Base-by-base conservation (phyloP, 2,113 vertebrate species). In the Gymnocephalus cernua region DNA sequence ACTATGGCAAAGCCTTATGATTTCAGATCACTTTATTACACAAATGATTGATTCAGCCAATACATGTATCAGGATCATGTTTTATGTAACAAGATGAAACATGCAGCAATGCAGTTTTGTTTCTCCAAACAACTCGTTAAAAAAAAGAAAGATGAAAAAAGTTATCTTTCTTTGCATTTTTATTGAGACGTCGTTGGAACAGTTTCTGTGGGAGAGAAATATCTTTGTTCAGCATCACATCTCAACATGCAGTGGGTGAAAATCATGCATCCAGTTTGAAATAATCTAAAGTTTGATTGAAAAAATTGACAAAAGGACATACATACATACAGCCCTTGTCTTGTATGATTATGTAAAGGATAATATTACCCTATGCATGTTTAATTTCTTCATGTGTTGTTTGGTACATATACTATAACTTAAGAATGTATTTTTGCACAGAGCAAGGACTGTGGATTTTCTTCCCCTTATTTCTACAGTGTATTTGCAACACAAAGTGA, bases 191-290 rank as follows among this genome's bases (percentile, higher is more conserved):
- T 41, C 21, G 3, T 1, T n/a, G 35, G 7, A 23, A 0, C 29
- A n/a, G n/a, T n/a, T n/a, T n/a, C 58, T 72, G 68, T 48, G 50
- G 67, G 53, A 23, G 25, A 69, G 38, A 32, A 62, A 62, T 19
- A 1, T n/a, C 2, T 35, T 23, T 67, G 62, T 45, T 65, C 38
- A 77, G 63, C 10, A 48, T 67, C 53, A 47, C 27, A 67, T 57
- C 4, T 67, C 14, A 67, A 19, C 44, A 75, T 15, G 3, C 29
- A 51, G 9, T 11, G 29, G 3, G 4, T 21, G 3, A 35, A 53
- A 41, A 74, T 41, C 16, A 53, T 21, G 50, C 67, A 54, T 41
- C 32, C 19, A 27, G 4, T 7, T 25, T 11, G 13, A 6, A 48
- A 21, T 27, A 14, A 53, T 35, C 3, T 9, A 15, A 38, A 10